phyloP scores from a whole-genome alignment of 2,113 vertebrate species.

The Prunella himalayana region DNA sequence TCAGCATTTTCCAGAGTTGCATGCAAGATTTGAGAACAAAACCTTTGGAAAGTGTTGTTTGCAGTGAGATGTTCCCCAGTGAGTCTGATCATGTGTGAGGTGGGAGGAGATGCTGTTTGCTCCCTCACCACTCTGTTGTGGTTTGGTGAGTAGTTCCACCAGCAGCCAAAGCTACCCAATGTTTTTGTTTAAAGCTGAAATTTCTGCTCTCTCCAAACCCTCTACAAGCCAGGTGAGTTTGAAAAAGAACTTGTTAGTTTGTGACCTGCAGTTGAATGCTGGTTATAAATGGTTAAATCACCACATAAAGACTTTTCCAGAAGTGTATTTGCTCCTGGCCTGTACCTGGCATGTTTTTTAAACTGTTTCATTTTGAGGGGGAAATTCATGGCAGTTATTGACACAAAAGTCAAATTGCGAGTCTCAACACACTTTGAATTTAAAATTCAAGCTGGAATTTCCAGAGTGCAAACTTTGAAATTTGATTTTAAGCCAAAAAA shows the following conservation, averaged over 20 bases:
- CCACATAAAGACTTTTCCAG: slow-evolving; percentile 1
- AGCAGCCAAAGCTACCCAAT: background rate
- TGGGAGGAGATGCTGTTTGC: background rate
- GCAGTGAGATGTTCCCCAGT: background rate
- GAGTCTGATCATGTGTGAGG: background rate
- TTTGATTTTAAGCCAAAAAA: background rate
- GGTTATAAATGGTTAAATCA: background rate
- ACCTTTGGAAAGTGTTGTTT: background rate
- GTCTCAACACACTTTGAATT: background rate
- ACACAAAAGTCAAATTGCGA: background rate
- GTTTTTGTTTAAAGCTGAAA: background rate
- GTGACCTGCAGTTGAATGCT: background rate
- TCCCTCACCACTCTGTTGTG: slow-evolving; percentile 4
- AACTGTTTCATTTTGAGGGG: background rate
- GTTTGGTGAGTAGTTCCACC: background rate
- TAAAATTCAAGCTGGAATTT: background rate
- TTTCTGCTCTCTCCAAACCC: background rate
- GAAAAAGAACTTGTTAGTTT: background rate
- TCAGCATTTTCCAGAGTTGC: background rate
- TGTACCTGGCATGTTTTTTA: background rate
- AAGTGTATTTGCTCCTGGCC: background rate
- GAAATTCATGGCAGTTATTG: background rate
- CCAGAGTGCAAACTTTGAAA: background rate
- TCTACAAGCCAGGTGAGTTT: background rate
- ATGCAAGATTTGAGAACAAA: background rate